phyloP scores from a whole-genome alignment of 2,113 vertebrate genomes.

The Empidonax traillii region DNA sequence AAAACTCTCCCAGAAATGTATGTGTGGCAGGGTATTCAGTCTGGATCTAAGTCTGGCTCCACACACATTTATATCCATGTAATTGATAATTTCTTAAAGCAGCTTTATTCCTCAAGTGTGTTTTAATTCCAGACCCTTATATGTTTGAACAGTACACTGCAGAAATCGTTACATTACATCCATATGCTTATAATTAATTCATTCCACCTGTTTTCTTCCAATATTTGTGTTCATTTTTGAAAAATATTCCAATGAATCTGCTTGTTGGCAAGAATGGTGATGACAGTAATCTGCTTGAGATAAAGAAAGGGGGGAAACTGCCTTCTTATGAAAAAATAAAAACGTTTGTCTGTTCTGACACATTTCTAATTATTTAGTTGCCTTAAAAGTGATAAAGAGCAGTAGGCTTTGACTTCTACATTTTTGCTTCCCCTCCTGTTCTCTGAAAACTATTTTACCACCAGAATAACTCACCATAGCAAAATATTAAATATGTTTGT shows the following conservation, averaged over 20 bases:
- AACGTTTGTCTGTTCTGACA: not conserved
- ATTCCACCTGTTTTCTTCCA: constrained; percentile 39
- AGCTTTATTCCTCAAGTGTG: not conserved
- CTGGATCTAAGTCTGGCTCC: not conserved
- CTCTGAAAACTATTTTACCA: not conserved
- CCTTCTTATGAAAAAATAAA: not conserved
- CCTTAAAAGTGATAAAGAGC: not conserved
- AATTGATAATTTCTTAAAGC: not conserved
- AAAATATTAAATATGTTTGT: constrained; percentile 33
- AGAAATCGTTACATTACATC: not conserved
- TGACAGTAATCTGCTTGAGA: not conserved
- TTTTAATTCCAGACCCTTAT: not conserved
- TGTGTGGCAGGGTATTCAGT: not conserved
- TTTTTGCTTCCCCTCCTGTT: not conserved
- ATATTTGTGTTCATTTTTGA: constrained; percentile 33
- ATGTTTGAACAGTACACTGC: not conserved
- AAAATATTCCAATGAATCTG: constrained; percentile 33
- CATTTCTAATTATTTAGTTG: not conserved
- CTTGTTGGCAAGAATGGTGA: constrained; percentile 6
- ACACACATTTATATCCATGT: not conserved
- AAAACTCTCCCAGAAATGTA: not conserved
- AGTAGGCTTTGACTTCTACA: not conserved
- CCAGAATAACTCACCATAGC: not conserved
- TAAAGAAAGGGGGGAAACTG: not conserved
- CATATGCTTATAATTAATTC: constrained; percentile 46